phyloP scores from a whole-genome alignment of 2,888 invertebrate genomes.

The Volucella bombylans region DNA sequence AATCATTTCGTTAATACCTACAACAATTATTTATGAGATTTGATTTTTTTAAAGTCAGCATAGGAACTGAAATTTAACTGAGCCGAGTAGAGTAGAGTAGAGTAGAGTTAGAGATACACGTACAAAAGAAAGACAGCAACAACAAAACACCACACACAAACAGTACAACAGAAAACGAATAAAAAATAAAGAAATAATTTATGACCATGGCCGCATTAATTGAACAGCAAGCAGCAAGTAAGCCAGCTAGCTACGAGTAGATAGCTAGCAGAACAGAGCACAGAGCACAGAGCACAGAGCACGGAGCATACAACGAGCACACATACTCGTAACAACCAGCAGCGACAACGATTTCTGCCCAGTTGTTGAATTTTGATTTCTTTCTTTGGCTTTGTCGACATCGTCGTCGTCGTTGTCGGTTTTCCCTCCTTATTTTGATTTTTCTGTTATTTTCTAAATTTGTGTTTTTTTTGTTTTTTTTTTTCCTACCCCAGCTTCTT shows the following conservation, averaged over 20 bases:
- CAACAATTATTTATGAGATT: constrained; percentile 59
- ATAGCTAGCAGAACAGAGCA: constrained; percentile 25
- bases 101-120: neutral
- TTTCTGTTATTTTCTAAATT: constrained; percentile 62
- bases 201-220: constrained; percentile 68
- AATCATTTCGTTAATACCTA: constrained; percentile 55
- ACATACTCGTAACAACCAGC: constrained; percentile 33
- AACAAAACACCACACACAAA: constrained; percentile 15
- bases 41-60: constrained; percentile 54
- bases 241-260: constrained; percentile 47
- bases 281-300: constrained; percentile 20
- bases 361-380: constrained; percentile 68
- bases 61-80: constrained; percentile 22
- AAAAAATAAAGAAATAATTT: constrained; percentile 55
- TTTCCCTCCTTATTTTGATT: constrained; percentile 41
- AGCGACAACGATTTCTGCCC: constrained; percentile 59
- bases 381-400: constrained; percentile 43
- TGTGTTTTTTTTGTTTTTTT: constrained; percentile 15
- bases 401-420: neutral
- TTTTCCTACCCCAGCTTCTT: constrained; percentile 1
- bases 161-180: constrained; percentile 15
- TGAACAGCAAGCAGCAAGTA: constrained; percentile 62
- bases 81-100: no score
- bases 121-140: constrained; percentile 11
- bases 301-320: constrained; percentile 24